Evolutionary conservation across 2,888 invertebrate species (phyloP).

Genomic region (Mechanitis messenoides): DNA sequence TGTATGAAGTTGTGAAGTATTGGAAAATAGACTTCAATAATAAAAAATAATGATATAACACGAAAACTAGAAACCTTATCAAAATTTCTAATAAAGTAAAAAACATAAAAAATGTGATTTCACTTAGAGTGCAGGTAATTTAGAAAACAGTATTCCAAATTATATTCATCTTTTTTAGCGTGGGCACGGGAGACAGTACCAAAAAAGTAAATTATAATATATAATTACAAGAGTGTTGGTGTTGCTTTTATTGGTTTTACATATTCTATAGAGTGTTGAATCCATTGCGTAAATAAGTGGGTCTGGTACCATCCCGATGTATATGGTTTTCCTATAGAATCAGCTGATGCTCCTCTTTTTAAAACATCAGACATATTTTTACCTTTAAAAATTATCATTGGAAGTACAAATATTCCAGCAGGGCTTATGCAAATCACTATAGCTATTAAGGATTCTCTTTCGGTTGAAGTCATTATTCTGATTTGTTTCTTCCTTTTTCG

Average conservation of each 20-base stretch:
- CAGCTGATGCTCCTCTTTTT: constrained; percentile 19
- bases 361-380: constrained; percentile 16
- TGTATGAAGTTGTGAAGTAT: too few species aligned
- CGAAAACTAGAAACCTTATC: too few species aligned
- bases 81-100: too few species aligned
- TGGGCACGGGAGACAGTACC: too few species aligned
- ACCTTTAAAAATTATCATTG: constrained; percentile 21
- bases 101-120: too few species aligned
- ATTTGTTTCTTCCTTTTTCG: constrained; percentile 24
- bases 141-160: too few species aligned
- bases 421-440: constrained; percentile 19
- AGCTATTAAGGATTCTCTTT: constrained; percentile 21
- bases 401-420: constrained; percentile 16
- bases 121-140: too few species aligned
- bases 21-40: too few species aligned
- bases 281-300: constrained; percentile 14
- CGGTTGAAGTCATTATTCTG: constrained; percentile 21
- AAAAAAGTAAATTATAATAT: too few species aligned
- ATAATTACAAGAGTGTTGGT: constrained; percentile 34
- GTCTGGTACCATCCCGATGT: constrained; percentile 13
- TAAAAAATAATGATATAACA: too few species aligned
- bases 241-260: constrained; percentile 33
- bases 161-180: too few species aligned
- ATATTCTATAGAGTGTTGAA: constrained; percentile 16
- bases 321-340: constrained; percentile 17